Conservation (phyloP, 23 tunicate genomes). For the Styela clava region DNA sequence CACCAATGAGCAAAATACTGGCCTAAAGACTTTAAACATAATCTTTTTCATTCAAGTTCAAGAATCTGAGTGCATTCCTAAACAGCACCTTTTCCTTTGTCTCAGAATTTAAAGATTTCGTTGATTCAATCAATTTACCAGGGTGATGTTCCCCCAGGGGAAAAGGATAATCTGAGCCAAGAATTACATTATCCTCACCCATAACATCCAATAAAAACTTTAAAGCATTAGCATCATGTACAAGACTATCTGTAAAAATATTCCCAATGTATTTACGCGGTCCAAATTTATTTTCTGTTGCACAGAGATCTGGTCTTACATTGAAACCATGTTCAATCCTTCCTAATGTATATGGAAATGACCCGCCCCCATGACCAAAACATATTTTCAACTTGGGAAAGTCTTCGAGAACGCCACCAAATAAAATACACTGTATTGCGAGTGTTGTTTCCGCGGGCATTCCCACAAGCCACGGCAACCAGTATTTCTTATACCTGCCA, state of each 20-base stretch:
- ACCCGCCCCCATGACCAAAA: constrained; percentile 96
- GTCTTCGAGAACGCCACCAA: constrained; percentile 80
- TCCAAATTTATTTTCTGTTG: constrained; percentile 52
- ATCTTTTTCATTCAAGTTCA: constrained; percentile 35
- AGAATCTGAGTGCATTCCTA: constrained; percentile 52
- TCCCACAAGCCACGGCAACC: constrained; percentile 94
- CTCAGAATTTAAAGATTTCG: constrained; percentile 9
- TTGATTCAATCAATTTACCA: constrained; percentile 57
- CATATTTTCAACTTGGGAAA: constrained; percentile 83
- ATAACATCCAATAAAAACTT: constrained; percentile 52
- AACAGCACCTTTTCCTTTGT: constrained; percentile 18
- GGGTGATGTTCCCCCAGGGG: constrained; percentile 78
- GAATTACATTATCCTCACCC: constrained; percentile 68
- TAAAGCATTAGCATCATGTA: constrained; percentile 62
- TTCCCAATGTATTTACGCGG: constrained; percentile 68
- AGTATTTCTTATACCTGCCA: constrained; percentile 71
- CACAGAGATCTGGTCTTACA: constrained; percentile 89
- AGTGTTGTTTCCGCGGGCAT: constrained; percentile 92
- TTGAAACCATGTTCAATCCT: constrained; percentile 73
- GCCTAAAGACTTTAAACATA: constrained; percentile 4
- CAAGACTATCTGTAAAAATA: constrained; percentile 78
- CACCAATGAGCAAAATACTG: no score
- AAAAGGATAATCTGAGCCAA: constrained; percentile 91
- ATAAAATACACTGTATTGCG: constrained; percentile 75
- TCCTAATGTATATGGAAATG: constrained; percentile 80